Evolutionary conservation across 1,140 invertebrate species (phyloP).

Genomic region (Danaus plexippus): DNA sequence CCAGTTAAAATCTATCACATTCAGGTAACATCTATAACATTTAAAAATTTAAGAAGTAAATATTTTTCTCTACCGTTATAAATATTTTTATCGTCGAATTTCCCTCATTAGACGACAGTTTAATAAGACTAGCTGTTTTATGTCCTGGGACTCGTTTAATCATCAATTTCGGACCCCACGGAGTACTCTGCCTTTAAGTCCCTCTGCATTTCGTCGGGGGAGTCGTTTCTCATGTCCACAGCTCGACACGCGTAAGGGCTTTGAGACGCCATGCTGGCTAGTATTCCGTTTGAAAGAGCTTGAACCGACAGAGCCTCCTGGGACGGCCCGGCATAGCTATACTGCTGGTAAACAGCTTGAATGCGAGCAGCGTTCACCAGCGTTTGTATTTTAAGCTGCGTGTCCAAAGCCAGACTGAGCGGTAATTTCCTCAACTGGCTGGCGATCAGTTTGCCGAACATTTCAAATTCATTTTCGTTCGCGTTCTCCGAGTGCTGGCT

Average conservation of each 20-base stretch:
- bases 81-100: background rate
- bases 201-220: slow-evolving; percentile 50
- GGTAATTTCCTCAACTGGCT: slow-evolving; percentile 62
- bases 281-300: slow-evolving; percentile 59
- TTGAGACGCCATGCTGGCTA: slow-evolving; percentile 58
- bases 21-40: slow-evolving; percentile 36
- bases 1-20: slow-evolving; percentile 36
- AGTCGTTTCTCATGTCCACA: slow-evolving; percentile 47
- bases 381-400: slow-evolving; percentile 65
- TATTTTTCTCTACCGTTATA: background rate
- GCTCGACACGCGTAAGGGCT: slow-evolving; percentile 43
- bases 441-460: slow-evolving; percentile 66
- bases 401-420: slow-evolving; percentile 59
- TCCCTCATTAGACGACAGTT: slow-evolving; percentile 3
- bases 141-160: slow-evolving; percentile 22
- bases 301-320: slow-evolving; percentile 61
- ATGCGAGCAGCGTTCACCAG: slow-evolving; percentile 64
- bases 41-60: slow-evolving; percentile 15
- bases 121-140: slow-evolving; percentile 6
- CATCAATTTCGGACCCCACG: slow-evolving; percentile 51
- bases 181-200: slow-evolving; percentile 54
- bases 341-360: slow-evolving; percentile 65
- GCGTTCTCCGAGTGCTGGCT: slow-evolving; percentile 61
- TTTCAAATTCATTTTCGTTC: slow-evolving; percentile 66
- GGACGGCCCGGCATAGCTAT: slow-evolving; percentile 60